A percentile compares a stretch with the other conserved stretches of the same genome.
phyloP scores from a whole-genome alignment of 2,888 invertebrate genomes.

The Lycaena phlaeas region DNA sequence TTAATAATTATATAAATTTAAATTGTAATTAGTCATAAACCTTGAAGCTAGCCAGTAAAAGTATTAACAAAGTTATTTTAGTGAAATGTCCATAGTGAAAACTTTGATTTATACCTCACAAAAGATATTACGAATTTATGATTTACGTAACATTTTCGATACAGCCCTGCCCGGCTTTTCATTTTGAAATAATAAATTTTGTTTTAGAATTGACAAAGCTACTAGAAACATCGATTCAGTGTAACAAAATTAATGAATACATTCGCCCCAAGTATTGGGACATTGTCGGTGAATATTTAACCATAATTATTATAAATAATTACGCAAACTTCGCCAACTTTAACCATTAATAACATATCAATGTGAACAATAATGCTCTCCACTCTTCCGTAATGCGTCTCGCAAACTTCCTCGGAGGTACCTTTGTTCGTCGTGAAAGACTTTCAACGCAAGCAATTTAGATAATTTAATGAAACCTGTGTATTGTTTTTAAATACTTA shows the following conservation, averaged over 20 bases:
- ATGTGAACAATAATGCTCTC: slow-evolving; percentile 7
- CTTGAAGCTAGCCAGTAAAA: too few species aligned
- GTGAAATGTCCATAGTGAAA: slow-evolving; percentile 20
- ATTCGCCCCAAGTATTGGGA: slow-evolving; percentile 37
- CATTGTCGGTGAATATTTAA: slow-evolving; percentile 44
- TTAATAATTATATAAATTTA: too few species aligned
- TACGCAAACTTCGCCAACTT: slow-evolving; percentile 5
- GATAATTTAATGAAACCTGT: slow-evolving; percentile 8
- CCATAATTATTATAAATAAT: slow-evolving; percentile 47
- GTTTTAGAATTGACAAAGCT: slow-evolving; percentile 26
- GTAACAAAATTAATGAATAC: slow-evolving; percentile 44
- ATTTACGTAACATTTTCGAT: slow-evolving; percentile 23
- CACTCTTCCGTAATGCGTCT: slow-evolving; percentile 1
- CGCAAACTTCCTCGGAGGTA: neutral
- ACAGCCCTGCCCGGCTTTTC: slow-evolving; percentile 27
- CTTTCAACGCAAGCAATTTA: slow-evolving; percentile 3
- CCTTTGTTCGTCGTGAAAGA: neutral
- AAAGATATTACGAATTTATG: slow-evolving; percentile 26
- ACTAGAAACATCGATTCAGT: slow-evolving; percentile 25
- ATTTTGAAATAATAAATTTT: slow-evolving; percentile 24
- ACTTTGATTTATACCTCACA: slow-evolving; percentile 23
- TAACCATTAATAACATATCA: slow-evolving; percentile 9
- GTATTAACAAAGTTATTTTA: neutral
- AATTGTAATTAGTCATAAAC: too few species aligned
- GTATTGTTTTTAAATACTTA: slow-evolving; percentile 3